Conservation (phyloP, 2,888 invertebrate species). For the Alcis repandata region DNA sequence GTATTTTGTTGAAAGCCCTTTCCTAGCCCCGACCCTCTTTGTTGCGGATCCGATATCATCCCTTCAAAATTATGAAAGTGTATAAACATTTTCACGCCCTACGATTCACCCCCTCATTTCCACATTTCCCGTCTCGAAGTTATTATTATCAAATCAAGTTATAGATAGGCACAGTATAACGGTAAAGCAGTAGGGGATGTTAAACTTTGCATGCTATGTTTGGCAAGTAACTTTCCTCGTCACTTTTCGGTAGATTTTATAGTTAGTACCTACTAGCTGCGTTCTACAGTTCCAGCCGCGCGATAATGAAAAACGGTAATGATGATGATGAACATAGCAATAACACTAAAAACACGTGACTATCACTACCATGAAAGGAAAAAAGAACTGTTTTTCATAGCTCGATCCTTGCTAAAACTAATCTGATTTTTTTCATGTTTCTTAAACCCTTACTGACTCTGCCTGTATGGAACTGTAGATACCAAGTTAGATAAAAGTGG, state of each 20-base stretch:
- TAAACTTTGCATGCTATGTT: not conserved
- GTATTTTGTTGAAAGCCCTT: conserved; percentile 82
- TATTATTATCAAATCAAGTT: conserved; percentile 86
- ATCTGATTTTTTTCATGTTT: not conserved
- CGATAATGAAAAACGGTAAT: too few species aligned
- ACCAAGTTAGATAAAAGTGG: conserved; percentile 77
- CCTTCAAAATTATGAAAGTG: conserved; percentile 86
- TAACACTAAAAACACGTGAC: not conserved
- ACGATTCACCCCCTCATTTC: conserved; percentile 73
- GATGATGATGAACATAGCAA: too few species aligned
- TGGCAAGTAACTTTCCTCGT: not conserved
- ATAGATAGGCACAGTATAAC: conserved; percentile 50
- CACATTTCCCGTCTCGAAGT: conserved; percentile 76
- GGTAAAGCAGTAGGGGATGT: conserved; percentile 16
- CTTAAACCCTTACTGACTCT: conserved; percentile 3
- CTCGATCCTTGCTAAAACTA: not conserved
- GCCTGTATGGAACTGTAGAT: conserved; percentile 54
- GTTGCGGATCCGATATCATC: conserved; percentile 78
- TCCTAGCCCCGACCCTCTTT: conserved; percentile 70
- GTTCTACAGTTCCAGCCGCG: too few species aligned
- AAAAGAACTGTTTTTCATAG: too few species aligned
- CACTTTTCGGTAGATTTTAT: not conserved
- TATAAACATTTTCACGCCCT: conserved; percentile 86
- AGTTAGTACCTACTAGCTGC: too few species aligned
- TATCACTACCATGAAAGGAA: not conserved